Evolutionary conservation across 1,140 invertebrate genomes (phyloP), one percentile per base, ranked within the genome.

Genomic region (Anthonomus grandis): DNA sequence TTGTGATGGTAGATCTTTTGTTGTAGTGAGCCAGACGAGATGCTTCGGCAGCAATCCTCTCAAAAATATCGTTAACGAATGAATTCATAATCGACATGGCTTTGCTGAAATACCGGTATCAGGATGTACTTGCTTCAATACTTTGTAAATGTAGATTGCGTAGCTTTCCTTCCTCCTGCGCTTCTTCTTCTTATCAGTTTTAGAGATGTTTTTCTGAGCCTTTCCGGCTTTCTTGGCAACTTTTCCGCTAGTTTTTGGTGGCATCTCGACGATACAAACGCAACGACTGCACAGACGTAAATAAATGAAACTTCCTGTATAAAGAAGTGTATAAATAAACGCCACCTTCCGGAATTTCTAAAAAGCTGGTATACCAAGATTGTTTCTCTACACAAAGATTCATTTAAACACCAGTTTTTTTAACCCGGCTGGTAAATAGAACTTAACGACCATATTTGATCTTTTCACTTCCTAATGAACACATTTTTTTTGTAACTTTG

Each of bases 11-110:
- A 4, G 80, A 81, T 1, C 80, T 70, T 70, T 87, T 87, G 75
- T 87, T 87, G 75, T 86, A 86, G 57, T 86, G 82, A 6, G 83
- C 80, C 55, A 89, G 67, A 62, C 83, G 78, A 9, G 82, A 85
- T 0, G 85, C 78, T 70, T 89, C 86, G 8, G 81, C 78, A 21
- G 85, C 84, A 64, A 86, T 86, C 17, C 83, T 75, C 61, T 86
- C 83, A 62, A 85, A 86, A 45, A 87, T 83, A 63, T 86, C 83
- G 63, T 79, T 81, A n/a, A 73, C 70, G 54, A 66, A 74, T 34
- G 66, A 72, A 59, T 75, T 74, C 79, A 82, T 82, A 64, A 82
- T 81, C 22, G 74, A 79, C 79, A 81, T 82, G 0, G 80, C 79
- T 65, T 82, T 82, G 37, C 71, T 74, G n/a, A 85, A 27, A 88